Percentiles rank a stretch among this genome's conserved stretches.
Conservation (phyloP, 2,797 vertebrate species). For the Naso thynnoides region DNA sequence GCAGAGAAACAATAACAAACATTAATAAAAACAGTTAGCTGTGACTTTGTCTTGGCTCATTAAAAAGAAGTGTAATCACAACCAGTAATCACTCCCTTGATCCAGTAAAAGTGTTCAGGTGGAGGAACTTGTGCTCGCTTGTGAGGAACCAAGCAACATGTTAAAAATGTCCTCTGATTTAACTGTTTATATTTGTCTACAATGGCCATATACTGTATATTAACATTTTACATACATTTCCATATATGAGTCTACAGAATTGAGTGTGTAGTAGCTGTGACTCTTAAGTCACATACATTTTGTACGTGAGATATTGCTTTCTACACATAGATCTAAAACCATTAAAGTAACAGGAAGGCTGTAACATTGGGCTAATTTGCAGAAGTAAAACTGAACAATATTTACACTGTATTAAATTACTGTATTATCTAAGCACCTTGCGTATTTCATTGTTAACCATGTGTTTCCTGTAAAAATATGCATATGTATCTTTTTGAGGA, state of each 20-base stretch:
- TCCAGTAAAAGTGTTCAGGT: background rate
- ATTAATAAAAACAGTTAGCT: conserved; percentile 12
- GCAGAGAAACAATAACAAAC: conserved; percentile 33
- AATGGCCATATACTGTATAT: too few species aligned
- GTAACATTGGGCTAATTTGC: background rate
- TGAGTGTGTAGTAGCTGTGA: too few species aligned
- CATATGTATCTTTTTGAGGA: background rate
- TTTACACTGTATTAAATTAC: too few species aligned
- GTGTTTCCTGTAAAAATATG: too few species aligned
- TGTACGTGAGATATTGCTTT: background rate
- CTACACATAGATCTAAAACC: background rate
- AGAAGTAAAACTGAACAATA: background rate
- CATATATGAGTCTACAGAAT: too few species aligned
- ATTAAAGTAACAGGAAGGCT: background rate
- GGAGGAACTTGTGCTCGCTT: background rate
- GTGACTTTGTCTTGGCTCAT: conserved; percentile 13
- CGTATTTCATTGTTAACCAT: background rate
- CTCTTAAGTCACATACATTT: too few species aligned
- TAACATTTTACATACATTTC: background rate
- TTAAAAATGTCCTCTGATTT: background rate
- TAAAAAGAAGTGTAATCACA: conserved; percentile 37
- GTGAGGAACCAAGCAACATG: too few species aligned
- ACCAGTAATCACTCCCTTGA: conserved; percentile 13
- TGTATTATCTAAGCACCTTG: background rate
- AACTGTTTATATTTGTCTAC: background rate